Evolutionary conservation across 2,888 invertebrate species (phyloP).

Genomic region (Hymenopus coronatus): DNA sequence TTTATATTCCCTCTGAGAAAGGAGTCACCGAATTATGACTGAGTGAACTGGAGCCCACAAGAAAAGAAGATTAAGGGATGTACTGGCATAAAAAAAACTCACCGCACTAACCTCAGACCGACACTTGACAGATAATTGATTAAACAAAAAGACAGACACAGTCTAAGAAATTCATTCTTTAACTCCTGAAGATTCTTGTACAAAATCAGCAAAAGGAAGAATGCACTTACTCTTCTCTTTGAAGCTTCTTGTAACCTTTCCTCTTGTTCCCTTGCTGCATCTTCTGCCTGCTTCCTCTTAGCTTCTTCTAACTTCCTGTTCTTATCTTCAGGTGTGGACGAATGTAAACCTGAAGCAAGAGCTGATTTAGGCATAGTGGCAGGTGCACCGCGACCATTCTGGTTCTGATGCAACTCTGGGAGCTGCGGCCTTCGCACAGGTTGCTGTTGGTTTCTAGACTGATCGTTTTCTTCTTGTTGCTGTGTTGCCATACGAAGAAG

Average conservation of each 20-base stretch:
- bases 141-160: too few relatives aligned
- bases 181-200: too few relatives aligned
- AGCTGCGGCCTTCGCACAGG: neutral
- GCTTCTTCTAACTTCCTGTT: constrained; percentile 55
- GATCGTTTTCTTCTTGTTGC: constrained; percentile 39
- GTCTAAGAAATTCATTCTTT: too few relatives aligned
- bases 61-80: too few relatives aligned
- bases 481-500: constrained; percentile 50
- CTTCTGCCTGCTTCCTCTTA: constrained; percentile 53
- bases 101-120: too few relatives aligned
- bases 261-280: constrained; percentile 53
- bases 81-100: too few relatives aligned
- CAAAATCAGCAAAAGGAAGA: constrained; percentile 9
- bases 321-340: constrained; percentile 43
- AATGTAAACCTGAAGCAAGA: neutral
- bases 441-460: constrained; percentile 2
- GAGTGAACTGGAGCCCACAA: too few relatives aligned
- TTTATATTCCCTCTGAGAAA: too few relatives aligned
- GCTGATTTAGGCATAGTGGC: neutral
- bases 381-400: neutral
- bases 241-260: constrained; percentile 43
- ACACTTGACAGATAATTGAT: too few relatives aligned
- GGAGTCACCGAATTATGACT: too few relatives aligned
- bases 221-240: constrained; percentile 41
- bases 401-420: constrained; percentile 4